Base-by-base conservation (phyloP, 2,888 invertebrate genomes). In the Buathra laborator region DNA sequence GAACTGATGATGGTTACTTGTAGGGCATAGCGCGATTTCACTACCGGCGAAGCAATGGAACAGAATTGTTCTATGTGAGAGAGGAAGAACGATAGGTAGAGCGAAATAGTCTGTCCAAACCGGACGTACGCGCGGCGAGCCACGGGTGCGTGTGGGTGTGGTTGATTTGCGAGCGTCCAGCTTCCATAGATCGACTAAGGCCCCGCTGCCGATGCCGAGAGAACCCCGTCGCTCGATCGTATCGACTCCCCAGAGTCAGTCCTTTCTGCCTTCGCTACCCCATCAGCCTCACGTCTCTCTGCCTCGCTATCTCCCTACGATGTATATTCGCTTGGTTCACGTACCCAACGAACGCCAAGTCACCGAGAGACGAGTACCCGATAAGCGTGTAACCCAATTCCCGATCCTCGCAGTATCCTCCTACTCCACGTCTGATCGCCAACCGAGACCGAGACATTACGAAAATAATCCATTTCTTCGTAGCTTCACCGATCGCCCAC, bases 81-180 rank as follows among this genome's bases (percentile, higher is more conserved):
- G 19, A 70, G 59, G 59, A 48, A 64, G 71, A 82, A 64, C 43
- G 71, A 77, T 59, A 67, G 56, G 66, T 67, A 43, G 59, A 81
- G 48, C 56, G 53, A 43, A 64, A 75, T 74, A 81, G 77, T 83
- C 66, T 80, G 71, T 84, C 76, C 66, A 51, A 81, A 72, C 76
- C 81, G 84, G 84, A 84, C 59, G 81, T 84, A 76, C 66, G 76
- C 81, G 81, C 76, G 80, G 84, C 80, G 67, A 84, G 67, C 80
- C 83, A 75, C 84, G 81, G 77, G 68, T 76, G 84, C 81, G 85
- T 81, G 72, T 83, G 86, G 86, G 84, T 84, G 85, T 83, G 88
- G 89, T 90, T 92, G 92, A 92, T 92, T 92, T 92, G 92, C 89
- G 92, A 91, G 90, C 89, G 83, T 89, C 87, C 89, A 91, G 89